Evolutionary conservation across 2,113 vertebrate species (phyloP).

Genomic region (Anhinga anhinga): DNA sequence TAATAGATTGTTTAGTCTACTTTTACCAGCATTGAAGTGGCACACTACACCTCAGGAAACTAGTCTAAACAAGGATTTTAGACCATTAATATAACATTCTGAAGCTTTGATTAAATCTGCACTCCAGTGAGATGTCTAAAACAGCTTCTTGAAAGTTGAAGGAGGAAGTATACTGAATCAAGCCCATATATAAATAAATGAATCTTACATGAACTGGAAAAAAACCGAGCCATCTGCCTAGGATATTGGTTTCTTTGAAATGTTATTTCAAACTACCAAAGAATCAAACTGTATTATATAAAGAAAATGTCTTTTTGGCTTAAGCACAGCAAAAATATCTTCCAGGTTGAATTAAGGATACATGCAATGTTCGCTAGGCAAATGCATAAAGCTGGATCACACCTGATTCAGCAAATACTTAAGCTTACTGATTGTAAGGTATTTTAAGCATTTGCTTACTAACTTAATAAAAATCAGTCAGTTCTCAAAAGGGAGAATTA

Average conservation of each 20-base stretch:
- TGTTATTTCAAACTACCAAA: not conserved
- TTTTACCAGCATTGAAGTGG: not conserved
- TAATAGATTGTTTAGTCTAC: not conserved
- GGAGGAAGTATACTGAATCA: not conserved
- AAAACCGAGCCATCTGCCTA: not conserved
- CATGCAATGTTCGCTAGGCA: not conserved
- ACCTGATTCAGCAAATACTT: not conserved
- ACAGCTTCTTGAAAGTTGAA: not conserved
- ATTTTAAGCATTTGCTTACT: not conserved
- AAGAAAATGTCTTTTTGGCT: not conserved
- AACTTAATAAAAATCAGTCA: not conserved
- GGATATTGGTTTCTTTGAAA: not conserved
- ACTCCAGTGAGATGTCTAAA: not conserved
- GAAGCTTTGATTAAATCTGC: not conserved
- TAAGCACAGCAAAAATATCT: not conserved
- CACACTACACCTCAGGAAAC: not conserved
- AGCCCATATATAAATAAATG: not conserved
- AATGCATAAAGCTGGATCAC: not conserved
- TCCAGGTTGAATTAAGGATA: not conserved
- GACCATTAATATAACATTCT: not conserved
- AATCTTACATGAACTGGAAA: not conserved
- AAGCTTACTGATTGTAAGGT: not conserved
- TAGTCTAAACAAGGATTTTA: not conserved
- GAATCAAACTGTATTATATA: not conserved
- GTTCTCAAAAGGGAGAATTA: not conserved